phyloP scores from a whole-genome alignment of 1,140 invertebrate genomes.

The Drosophila saltans region DNA sequence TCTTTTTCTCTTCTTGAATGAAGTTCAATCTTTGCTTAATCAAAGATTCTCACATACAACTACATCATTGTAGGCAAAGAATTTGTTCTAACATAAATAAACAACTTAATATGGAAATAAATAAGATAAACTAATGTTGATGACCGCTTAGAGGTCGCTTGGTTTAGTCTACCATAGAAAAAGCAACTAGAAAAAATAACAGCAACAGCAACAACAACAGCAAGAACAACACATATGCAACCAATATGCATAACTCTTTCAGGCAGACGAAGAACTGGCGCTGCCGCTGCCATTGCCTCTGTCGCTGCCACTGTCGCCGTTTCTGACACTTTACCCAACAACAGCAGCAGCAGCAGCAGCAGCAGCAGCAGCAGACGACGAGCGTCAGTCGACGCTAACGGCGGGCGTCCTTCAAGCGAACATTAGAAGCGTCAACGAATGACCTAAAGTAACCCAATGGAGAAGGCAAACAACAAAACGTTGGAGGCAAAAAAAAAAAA shows the following conservation, averaged over 20 bases:
- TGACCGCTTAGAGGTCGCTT: conserved; percentile 60
- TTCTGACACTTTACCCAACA: conserved; percentile 13
- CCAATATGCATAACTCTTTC: conserved; percentile 13
- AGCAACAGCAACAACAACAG: too few relatives aligned
- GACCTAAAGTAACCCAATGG: conserved; percentile 78
- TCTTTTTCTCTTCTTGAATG: neutral
- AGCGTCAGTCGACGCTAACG: conserved; percentile 16
- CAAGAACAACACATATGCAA: conserved; percentile 24
- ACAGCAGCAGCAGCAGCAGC: conserved; percentile 6
- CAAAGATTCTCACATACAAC: conserved; percentile 9
- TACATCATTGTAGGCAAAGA: conserved; percentile 47
- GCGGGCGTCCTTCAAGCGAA: conserved; percentile 67
- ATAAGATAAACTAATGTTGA: conserved; percentile 48
- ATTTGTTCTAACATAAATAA: conserved; percentile 41
- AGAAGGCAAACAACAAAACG: conserved; percentile 48
- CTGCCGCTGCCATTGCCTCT: neutral
- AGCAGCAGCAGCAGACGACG: conserved; percentile 31
- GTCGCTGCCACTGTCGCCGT: neutral
- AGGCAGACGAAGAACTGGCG: conserved; percentile 13
- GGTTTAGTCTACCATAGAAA: conserved; percentile 22
- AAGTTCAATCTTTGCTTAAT: neutral
- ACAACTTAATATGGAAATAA: conserved; percentile 58
- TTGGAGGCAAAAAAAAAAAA: conserved; percentile 6
- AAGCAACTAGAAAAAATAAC: conserved; percentile 22
- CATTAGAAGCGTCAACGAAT: conserved; percentile 69